A percentile compares a stretch with the other conserved stretches of the same genome.
Evolutionary conservation across 2,797 vertebrate genomes (phyloP).

Genomic region (Lepus townsendii): DNA sequence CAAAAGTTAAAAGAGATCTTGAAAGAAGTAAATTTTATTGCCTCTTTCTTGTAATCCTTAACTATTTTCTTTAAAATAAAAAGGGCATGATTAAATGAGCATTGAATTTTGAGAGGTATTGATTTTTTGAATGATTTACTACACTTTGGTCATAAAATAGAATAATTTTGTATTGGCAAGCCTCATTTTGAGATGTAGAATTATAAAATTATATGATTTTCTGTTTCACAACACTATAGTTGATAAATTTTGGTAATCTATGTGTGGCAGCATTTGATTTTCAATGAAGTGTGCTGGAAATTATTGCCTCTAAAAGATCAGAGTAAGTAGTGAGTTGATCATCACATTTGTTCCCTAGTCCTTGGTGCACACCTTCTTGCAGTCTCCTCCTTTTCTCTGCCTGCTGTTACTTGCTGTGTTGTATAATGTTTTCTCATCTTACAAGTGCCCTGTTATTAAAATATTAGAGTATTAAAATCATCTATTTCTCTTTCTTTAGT

Average conservation of each 20-base stretch:
- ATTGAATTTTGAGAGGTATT: not conserved
- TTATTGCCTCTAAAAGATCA: not conserved
- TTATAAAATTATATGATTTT: not conserved
- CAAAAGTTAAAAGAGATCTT: not conserved
- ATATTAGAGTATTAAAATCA: not conserved
- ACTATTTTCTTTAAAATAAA: not conserved
- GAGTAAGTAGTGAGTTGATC: not conserved
- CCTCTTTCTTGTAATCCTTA: not conserved
- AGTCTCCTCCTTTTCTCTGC: not conserved
- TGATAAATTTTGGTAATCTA: not conserved
- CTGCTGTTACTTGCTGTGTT: not conserved
- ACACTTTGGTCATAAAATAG: not conserved
- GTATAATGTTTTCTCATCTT: not conserved
- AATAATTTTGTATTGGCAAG: not conserved
- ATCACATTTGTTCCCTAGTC: not conserved
- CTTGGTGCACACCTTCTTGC: not conserved
- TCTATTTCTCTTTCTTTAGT: not conserved
- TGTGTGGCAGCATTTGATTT: not conserved
- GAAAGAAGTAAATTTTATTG: not conserved
- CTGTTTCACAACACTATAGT: not conserved
- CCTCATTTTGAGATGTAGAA: not conserved
- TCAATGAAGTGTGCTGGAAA: not conserved
- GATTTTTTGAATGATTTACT: slow-evolving; percentile 21
- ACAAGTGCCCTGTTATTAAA: not conserved
- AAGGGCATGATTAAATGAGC: not conserved